Evolutionary conservation across 2,888 invertebrate genomes (phyloP).

Genomic region (Troglohyphantes excavatus): DNA sequence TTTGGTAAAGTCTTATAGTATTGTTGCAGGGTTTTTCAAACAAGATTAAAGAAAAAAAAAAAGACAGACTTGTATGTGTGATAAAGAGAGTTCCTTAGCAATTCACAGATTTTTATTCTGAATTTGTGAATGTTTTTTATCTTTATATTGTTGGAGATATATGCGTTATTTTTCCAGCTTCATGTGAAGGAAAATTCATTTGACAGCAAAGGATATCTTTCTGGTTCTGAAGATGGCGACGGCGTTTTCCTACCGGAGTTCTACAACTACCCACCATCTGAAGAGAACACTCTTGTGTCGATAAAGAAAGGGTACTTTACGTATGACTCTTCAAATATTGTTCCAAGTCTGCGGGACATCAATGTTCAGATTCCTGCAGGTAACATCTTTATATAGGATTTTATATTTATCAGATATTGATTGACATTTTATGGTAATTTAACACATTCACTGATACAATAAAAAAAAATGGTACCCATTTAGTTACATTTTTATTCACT

Average conservation of each 20-base stretch:
- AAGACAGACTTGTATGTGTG: too few relatives aligned
- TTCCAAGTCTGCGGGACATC: constrained; percentile 76
- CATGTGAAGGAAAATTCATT: constrained; percentile 75
- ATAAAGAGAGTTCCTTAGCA: too few relatives aligned
- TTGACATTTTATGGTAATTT: too few relatives aligned
- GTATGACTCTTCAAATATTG: constrained; percentile 53
- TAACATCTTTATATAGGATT: too few relatives aligned
- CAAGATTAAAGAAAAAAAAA: too few relatives aligned
- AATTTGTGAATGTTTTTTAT: not conserved
- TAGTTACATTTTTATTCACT: too few relatives aligned
- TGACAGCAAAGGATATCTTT: constrained; percentile 54
- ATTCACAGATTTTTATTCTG: not conserved
- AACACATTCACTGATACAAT: too few relatives aligned
- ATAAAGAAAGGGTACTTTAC: constrained; percentile 78
- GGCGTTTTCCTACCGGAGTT: constrained; percentile 78
- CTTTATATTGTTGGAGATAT: not conserved
- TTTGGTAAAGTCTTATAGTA: too few relatives aligned
- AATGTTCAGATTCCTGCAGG: constrained; percentile 79
- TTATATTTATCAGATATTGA: too few relatives aligned
- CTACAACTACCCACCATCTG: constrained; percentile 54
- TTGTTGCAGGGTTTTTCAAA: too few relatives aligned
- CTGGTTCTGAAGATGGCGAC: constrained; percentile 71
- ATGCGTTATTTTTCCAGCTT: constrained; percentile 34
- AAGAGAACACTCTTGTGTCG: constrained; percentile 62
- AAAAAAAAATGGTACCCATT: too few relatives aligned